Evolutionary conservation across 2,888 invertebrate species (phyloP), one percentile per base, ranked within the genome.

Genomic region (Drosophila mettleri): DNA sequence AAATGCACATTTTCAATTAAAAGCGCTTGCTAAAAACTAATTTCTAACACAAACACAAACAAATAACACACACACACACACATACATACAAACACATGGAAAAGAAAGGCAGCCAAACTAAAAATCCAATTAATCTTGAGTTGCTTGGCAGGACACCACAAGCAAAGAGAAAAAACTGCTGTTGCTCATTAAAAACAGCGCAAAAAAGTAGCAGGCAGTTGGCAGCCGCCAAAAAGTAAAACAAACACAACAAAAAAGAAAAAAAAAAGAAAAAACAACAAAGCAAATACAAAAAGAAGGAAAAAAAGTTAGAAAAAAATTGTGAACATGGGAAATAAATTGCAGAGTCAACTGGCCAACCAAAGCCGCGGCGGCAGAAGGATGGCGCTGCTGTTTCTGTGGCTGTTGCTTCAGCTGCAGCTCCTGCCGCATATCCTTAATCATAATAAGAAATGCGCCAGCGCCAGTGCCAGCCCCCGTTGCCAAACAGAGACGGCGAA

Each of bases 381-480:
- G 70, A 74, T 70, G 72, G 54, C 49, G 20, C 43, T 69, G 53
- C 62, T 55, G 22, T 27, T 24, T 54, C 16, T 36, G 53, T 54
- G 33, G 68, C 57, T 51, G 49, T 65, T 63, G 70, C 75, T 60
- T 46, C 48, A 72, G 63, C 60, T 55, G 73, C 69, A 62, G 64
- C 68, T 62, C 59, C 57, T 61, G 60, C 71, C 65, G 74, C 72
- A 76, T 78, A 80, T 86, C 80, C 86, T 89, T 87, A 86, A 89
- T 87, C 88, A 88, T 89, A 88, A 89, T 88, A 88, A 90, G 86
- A 87, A 88, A 88, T 79, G 73, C 81, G 89, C 90, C 81, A 89
- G 85, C 83, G 84, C 77, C 77, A 60, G 72, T 79, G 89, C 90
- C 81, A 89, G 85, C 83, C 45, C 36, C 45, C 65, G 68, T 68